Base-by-base conservation (phyloP, 2,888 invertebrate genomes). In the Coelinius sp. region DNA sequence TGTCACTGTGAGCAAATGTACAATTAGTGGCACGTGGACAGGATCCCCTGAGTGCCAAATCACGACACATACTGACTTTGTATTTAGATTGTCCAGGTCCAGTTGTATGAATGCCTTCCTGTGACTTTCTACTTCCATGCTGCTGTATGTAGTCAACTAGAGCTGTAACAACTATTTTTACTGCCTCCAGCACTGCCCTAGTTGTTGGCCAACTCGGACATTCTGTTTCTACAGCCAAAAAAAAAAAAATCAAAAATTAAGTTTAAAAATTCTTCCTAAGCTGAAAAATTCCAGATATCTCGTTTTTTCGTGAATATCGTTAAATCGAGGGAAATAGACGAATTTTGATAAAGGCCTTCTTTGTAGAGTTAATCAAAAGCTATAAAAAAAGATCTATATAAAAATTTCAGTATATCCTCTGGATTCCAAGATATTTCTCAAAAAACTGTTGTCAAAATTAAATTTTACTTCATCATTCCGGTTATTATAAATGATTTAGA, bases 1-100 rank as follows among this genome's bases (percentile, higher is more conserved):
- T 95, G 77, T 95, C 94, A 0, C 95, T 95, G 87, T 98, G 97
- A 5, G 97, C 96, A 89, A 97, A 98, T 0, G 95, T 96, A 87
- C 98, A 98, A 80, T 93, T 93, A 52, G 92, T 92, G 3, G 96
- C 95, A 8, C 97, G 90, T 0, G 97, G 97, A 85, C 98, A 98
- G 75, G 92, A 93, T 0, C 95, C 93, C 12, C 94, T 90, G 24
- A 93, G 90, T 0, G 93, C 92, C 8, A 96, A 90, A 87, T 97
- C 97, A 0, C 97, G 91, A 80, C 97, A 97, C 92, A 97, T 93
- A 82, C 94, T 94, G 72, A 96, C 95, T 89, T 97, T 97, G 88
- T 96, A 97, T 84, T 94, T 95, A 12, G 92, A 90, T 85, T 94
- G 92, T 35, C 89, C 90, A 2, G 89, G 88, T 0, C 88, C 85